These are phyloP conservation scores for Cassiopea xamachana DNA, from an alignment of 30 jellyfish, hydroid and myxozoan genomes.

Conservation along the genomic window DNA sequence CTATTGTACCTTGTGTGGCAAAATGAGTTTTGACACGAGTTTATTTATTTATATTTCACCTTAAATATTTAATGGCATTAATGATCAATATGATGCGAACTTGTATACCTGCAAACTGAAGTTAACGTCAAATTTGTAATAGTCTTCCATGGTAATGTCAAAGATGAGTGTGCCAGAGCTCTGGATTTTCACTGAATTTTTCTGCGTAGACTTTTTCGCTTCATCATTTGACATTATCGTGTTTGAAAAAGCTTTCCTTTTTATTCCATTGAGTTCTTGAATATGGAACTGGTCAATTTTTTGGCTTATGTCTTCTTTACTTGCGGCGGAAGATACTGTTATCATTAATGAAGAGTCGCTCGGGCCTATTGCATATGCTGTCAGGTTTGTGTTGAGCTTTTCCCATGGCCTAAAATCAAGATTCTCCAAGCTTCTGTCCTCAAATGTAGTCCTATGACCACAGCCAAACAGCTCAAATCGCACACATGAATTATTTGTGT, in stretches of 20 bases:
- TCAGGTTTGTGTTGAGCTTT: neutral
- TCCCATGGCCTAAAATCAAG: neutral
- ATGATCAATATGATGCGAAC: neutral
- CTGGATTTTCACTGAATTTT: neutral
- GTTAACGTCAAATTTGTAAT: neutral
- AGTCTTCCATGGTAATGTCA: neutral
- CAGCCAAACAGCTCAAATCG: slow-evolving; percentile 66
- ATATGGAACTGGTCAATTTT: slow-evolving; percentile 17
- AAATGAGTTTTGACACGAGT: no score
- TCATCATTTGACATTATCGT: neutral
- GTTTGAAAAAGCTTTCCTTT: neutral
- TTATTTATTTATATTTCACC: no score
- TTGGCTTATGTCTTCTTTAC: neutral
- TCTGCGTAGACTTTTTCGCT: neutral
- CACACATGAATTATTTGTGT: neutral
- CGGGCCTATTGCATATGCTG: neutral
- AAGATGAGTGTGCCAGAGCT: neutral
- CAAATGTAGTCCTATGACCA: neutral
- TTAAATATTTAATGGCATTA: no score
- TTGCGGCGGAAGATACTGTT: slow-evolving; percentile 1
- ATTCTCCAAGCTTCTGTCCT: neutral
- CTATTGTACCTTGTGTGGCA: no score
- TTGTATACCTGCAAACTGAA: neutral
- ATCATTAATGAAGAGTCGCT: neutral
- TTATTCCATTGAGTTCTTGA: neutral